phyloP scores from a whole-genome alignment of 2,797 vertebrate genomes.

The Pangasius mekongensis region DNA sequence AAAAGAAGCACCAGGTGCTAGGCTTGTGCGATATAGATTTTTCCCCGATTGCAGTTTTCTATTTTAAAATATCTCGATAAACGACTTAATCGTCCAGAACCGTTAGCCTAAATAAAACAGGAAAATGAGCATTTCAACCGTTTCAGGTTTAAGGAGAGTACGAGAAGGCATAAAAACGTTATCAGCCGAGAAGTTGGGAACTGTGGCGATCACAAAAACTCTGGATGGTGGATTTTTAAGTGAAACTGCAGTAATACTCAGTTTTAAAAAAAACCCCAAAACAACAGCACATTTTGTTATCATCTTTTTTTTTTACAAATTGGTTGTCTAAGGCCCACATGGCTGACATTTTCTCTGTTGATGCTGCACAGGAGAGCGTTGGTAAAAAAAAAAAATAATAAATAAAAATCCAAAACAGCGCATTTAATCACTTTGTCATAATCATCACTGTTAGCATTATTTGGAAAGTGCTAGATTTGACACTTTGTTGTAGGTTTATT shows the following conservation, averaged over 20 bases:
- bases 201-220: neutral
- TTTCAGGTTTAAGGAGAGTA: neutral
- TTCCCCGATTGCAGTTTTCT: neutral
- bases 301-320: neutral
- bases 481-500: neutral
- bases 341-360: neutral
- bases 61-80: neutral
- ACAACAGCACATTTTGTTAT: neutral
- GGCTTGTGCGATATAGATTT: slow-evolving; percentile 10
- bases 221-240: neutral
- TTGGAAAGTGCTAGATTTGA: neutral
- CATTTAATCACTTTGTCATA: neutral
- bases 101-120: neutral
- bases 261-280: neutral
- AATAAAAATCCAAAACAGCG: neutral
- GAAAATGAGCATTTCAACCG: neutral
- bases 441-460: neutral
- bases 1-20: slow-evolving; percentile 44
- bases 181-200: neutral
- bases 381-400: neutral
- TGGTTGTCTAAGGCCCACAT: neutral
- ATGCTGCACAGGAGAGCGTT: neutral
- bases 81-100: neutral
- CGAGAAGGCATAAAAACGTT: neutral
- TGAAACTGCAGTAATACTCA: neutral